Conservation (phyloP, 2,797 vertebrate genomes). For the Martes flavigula region DNA sequence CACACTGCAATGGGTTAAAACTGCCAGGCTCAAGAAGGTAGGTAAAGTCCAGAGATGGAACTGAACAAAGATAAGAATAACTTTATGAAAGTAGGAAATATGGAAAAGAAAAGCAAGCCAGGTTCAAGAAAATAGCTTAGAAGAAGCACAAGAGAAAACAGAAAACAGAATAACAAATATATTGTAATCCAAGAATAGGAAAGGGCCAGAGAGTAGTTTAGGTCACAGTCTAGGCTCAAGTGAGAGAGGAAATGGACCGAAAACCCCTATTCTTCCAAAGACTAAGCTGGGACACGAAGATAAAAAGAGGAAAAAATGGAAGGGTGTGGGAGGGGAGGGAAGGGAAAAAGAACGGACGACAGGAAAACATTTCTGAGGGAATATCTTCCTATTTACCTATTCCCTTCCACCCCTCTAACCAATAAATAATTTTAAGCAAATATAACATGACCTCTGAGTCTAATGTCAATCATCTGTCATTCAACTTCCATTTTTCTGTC, state of each 20-base stretch:
- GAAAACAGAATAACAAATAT: constrained; percentile 23
- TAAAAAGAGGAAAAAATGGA: not conserved
- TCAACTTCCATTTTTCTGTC: constrained; percentile 21
- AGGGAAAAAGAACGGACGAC: too few species aligned
- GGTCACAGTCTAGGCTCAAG: not conserved
- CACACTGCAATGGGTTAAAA: constrained; percentile 26
- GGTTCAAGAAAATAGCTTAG: constrained; percentile 12
- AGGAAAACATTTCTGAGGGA: not conserved
- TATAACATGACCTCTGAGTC: not conserved
- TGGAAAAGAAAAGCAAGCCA: constrained; percentile 19
- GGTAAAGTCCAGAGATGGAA: constrained; percentile 7
- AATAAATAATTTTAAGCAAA: constrained; percentile 45
- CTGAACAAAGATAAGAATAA: constrained; percentile 29
- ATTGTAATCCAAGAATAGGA: not conserved
- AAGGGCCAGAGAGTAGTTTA: not conserved
- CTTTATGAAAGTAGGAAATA: constrained; percentile 34
- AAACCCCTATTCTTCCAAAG: constrained; percentile 40
- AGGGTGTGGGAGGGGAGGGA: not conserved
- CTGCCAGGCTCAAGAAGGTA: constrained; percentile 16
- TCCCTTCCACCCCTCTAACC: not conserved
- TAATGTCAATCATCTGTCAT: not conserved
- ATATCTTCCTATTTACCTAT: constrained; percentile 20
- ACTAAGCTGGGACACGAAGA: not conserved
- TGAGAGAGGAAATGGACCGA: constrained; percentile 14
- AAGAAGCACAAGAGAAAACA: not conserved